These are phyloP conservation scores for Acanthosoma haemorrhoidale DNA, from an alignment of 2,888 invertebrate species.

Conservation along the genomic window DNA sequence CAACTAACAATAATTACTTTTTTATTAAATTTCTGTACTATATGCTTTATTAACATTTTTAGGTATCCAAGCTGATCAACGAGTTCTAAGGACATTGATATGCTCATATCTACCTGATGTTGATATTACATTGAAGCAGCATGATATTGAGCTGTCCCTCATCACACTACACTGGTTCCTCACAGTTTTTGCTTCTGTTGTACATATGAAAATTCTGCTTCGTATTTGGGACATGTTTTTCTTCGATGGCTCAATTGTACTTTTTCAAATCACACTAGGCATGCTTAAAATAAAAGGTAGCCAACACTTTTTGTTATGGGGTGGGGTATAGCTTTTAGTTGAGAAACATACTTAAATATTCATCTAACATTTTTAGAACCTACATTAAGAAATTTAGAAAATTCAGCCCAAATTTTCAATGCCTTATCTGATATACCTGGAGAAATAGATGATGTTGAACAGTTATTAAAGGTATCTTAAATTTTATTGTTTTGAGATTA, in stretches of 20 bases:
- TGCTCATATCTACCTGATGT: slow-evolving; percentile 83
- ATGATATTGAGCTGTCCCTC: slow-evolving; percentile 90
- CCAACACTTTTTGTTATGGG: neutral
- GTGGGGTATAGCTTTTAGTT: too few relatives aligned
- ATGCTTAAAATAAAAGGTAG: slow-evolving; percentile 79
- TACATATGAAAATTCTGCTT: slow-evolving; percentile 88
- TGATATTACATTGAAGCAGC: slow-evolving; percentile 83
- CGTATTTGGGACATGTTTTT: slow-evolving; percentile 97
- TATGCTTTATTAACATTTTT: slow-evolving; percentile 41
- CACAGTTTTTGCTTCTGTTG: slow-evolving; percentile 92
- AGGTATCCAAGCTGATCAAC: slow-evolving; percentile 91
- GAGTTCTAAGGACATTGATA: slow-evolving; percentile 87
- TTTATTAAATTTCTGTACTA: too few relatives aligned
- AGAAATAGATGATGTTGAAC: slow-evolving; percentile 84
- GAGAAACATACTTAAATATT: neutral
- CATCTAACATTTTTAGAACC: slow-evolving; percentile 53
- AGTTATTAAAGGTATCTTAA: slow-evolving; percentile 67
- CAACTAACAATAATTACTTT: too few relatives aligned
- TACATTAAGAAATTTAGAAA: slow-evolving; percentile 77
- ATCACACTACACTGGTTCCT: slow-evolving; percentile 97
- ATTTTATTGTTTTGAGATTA: neutral
- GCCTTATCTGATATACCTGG: slow-evolving; percentile 93
- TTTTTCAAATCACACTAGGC: slow-evolving; percentile 90
- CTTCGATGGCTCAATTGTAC: slow-evolving; percentile 87
- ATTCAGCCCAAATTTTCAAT: slow-evolving; percentile 97